Evolutionary conservation across 2,888 invertebrate species (phyloP).

Genomic region (Heliconius ismenius): DNA sequence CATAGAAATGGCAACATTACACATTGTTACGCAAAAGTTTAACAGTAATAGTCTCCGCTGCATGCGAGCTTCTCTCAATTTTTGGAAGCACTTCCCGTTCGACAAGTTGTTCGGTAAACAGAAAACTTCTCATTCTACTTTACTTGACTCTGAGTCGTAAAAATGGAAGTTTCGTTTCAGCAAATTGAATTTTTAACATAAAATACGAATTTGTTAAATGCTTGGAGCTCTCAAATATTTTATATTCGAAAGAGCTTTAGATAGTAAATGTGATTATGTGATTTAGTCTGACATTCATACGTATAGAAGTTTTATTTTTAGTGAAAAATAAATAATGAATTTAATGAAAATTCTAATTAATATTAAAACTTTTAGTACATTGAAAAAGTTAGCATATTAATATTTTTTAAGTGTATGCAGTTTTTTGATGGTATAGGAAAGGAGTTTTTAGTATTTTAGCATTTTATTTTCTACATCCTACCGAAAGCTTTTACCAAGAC

Average conservation of each 20-base stretch:
- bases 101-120: constrained; percentile 65
- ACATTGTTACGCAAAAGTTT: constrained; percentile 79
- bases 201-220: not conserved
- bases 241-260: not conserved
- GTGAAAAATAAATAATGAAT: no score
- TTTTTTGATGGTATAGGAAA: no score
- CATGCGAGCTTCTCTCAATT: constrained; percentile 66
- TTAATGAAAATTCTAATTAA: no score
- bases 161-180: constrained; percentile 36
- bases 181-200: constrained; percentile 28
- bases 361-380: no score
- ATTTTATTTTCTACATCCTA: no score
- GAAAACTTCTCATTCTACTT: constrained; percentile 54
- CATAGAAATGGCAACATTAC: constrained; percentile 81
- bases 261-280: not conserved
- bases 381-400: no score
- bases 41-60: constrained; percentile 69
- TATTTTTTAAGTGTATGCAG: no score
- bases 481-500: no score
- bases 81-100: constrained; percentile 63
- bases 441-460: no score
- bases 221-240: not conserved
- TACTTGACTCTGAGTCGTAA: constrained; percentile 41
- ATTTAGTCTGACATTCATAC: not conserved
- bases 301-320: no score